Evolutionary conservation across 2,797 vertebrate species (phyloP), one percentile per base, ranked within the genome.

Genomic region (Otus scops): DNA sequence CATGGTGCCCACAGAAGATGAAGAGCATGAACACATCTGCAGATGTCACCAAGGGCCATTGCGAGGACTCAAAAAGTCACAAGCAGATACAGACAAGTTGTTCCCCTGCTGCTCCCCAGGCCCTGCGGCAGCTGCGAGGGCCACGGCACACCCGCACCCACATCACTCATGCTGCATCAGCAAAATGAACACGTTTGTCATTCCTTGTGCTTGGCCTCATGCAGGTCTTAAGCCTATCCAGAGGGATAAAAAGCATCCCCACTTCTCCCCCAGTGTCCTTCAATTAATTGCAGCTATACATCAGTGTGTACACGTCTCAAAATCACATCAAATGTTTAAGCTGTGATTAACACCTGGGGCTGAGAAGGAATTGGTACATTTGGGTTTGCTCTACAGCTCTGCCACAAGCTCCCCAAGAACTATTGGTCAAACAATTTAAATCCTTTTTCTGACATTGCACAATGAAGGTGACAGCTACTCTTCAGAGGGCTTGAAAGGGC

Each of bases 301-400:
- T 27, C 36, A 34, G 15, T 3, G 28, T 27, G 28, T 11, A 45
- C 16, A 10, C 0, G 0, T 65, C 57, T 67, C 61, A 78, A 90
- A 91, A 92, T 34, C 43, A 69, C 54, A 63, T 27, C n/a, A 73
- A 67, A 41, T 15, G 30, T 73, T 86, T 39, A 41, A 48, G n/a
- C 50, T 57, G 34, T 61, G 53, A n/a, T 39, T 76, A 59, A 53
- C 1, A 1, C n/a, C 54, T 6, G 4, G 7, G 23, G 26, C 51
- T 85, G 67, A 61, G 67, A 39, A 82, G 54, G 32, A 92, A 13
- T 19, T 24, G 20, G 20, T 54, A 36, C 7, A 4, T 50, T 41
- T 71, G 41, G 9, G 26, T 39, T 88, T 84, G 28, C 17, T 74
- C 22, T 56, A 53, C 54, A 96, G 28, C 43, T 91, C 69, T 95